phyloP scores from a whole-genome alignment of 2,113 vertebrate genomes.

The Brienomyrus brachyistius region DNA sequence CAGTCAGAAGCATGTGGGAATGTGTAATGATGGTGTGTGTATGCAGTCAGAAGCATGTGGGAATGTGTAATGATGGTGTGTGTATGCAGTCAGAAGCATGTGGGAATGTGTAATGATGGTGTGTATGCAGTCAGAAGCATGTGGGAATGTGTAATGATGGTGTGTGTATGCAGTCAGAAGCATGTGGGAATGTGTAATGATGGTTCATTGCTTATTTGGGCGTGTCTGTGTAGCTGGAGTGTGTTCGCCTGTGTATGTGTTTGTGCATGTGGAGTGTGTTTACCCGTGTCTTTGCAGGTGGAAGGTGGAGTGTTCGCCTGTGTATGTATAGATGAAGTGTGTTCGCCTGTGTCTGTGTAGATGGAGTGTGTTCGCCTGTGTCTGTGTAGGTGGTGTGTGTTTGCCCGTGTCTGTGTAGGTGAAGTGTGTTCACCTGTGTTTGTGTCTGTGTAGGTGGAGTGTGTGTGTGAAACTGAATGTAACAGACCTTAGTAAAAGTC shows the following conservation, averaged over 20 bases:
- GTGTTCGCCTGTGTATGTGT: too few relatives aligned
- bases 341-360: too few relatives aligned
- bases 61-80: neutral
- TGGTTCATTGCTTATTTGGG: too few relatives aligned
- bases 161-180: neutral
- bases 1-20: neutral
- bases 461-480: neutral
- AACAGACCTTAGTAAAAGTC: neutral
- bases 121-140: neutral
- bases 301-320: too few relatives aligned
- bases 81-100: neutral
- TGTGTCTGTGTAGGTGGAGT: neutral
- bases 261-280: too few relatives aligned
- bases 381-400: too few relatives aligned
- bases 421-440: too few relatives aligned
- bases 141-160: neutral
- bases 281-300: fast-evolving
- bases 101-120: neutral
- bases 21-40: too few relatives aligned
- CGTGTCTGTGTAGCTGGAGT: too few relatives aligned
- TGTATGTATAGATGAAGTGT: too few relatives aligned
- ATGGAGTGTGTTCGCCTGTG: too few relatives aligned
- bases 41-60: neutral
- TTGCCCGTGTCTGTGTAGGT: too few relatives aligned
- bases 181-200: neutral